Evolutionary conservation across 2,888 invertebrate genomes (phyloP).

Genomic region (Pristionchus arcanus): DNA sequence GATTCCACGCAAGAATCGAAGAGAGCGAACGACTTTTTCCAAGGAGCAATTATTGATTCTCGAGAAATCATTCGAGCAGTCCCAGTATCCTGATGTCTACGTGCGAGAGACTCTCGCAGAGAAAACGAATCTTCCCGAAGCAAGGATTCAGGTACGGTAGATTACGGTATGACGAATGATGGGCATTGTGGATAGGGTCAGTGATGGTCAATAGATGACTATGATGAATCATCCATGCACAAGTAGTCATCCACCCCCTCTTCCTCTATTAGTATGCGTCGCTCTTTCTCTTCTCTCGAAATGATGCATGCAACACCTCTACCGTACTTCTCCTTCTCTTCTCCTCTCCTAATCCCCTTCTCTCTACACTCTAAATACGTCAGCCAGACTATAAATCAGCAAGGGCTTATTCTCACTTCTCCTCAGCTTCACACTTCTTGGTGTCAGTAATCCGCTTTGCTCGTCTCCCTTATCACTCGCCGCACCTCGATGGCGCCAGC

Average conservation of each 20-base stretch:
- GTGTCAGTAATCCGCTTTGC: constrained; percentile 39
- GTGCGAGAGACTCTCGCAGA: constrained; percentile 49
- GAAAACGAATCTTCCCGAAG: constrained; percentile 17
- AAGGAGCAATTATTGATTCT: constrained; percentile 46
- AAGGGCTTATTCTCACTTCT: constrained; percentile 32
- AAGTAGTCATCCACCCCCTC: neutral
- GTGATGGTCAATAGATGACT: neutral
- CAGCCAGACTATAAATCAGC: constrained; percentile 45
- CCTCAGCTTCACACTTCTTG: constrained; percentile 27
- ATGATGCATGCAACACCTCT: constrained; percentile 6
- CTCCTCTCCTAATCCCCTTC: neutral
- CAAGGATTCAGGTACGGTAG: constrained; percentile 49
- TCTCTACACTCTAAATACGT: neutral
- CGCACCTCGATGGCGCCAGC: neutral
- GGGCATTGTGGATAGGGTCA: neutral
- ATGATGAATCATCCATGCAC: neutral
- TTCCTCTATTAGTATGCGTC: neutral
- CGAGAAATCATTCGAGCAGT: constrained; percentile 50
- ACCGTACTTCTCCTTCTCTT: neutral
- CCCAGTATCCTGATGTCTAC: constrained; percentile 55
- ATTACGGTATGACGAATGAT: neutral
- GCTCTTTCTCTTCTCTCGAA: constrained; percentile 7
- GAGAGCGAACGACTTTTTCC: constrained; percentile 51
- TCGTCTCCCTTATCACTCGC: neutral
- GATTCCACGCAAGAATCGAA: constrained; percentile 49